A percentile compares a stretch with the other conserved stretches of the same genome.
phyloP scores from a whole-genome alignment of 2,888 invertebrate genomes.

The Netelia fuscicornis region DNA sequence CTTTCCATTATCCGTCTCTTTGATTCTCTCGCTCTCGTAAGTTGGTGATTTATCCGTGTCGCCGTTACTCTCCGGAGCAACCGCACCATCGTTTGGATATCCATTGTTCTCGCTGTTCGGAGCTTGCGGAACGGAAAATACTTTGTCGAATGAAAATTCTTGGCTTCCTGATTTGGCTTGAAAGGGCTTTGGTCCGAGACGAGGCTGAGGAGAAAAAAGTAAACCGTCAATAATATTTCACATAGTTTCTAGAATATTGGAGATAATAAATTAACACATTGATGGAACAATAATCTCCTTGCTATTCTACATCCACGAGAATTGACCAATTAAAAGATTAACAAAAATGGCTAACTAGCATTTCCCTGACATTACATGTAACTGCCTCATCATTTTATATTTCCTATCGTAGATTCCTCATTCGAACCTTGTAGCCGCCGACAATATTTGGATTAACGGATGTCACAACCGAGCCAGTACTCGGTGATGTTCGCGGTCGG shows the following conservation, averaged over 20 bases:
- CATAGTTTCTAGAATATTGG: neutral
- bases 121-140: constrained; percentile 92
- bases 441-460: constrained; percentile 86
- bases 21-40: constrained; percentile 77
- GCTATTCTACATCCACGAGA: no score
- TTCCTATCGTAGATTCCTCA: constrained; percentile 59
- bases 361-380: constrained; percentile 2
- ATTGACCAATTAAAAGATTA: neutral
- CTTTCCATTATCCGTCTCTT: constrained; percentile 86
- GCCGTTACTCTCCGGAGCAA: constrained; percentile 69
- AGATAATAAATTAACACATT: constrained; percentile 21
- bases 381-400: neutral
- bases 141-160: constrained; percentile 92
- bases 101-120: constrained; percentile 85
- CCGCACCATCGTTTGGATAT: constrained; percentile 78
- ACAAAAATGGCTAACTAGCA: constrained; percentile 49
- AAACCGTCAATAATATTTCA: neutral
- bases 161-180: constrained; percentile 91
- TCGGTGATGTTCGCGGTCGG: constrained; percentile 89
- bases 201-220: constrained; percentile 87
- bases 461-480: constrained; percentile 87
- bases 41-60: constrained; percentile 79
- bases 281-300: neutral
- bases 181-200: constrained; percentile 94
- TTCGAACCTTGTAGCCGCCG: constrained; percentile 91